Base-by-base conservation (phyloP, 2,113 vertebrate genomes). In the Caranx melampygus region DNA sequence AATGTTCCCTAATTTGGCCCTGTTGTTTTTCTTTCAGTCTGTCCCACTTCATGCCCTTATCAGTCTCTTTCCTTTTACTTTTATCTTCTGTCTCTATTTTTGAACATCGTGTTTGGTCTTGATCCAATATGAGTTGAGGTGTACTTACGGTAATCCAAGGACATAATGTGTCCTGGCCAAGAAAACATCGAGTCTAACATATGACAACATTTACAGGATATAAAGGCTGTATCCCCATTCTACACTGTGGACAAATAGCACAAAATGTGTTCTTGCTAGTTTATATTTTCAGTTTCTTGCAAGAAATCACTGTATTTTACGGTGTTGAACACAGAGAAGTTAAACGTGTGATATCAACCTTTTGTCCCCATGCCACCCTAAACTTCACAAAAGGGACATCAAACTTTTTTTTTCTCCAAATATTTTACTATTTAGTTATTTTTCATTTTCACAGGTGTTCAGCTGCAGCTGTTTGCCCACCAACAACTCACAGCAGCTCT, bases 1-100 rank as follows among this genome's bases (percentile, higher is more conserved):
- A 60, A 82, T 78, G 42, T 70, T 44, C 55, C 62, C 44, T 73
- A 55, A 61, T 67, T 74, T 44, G 44, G 72, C 37, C 12, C 3
- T 33, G 8, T 59, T 52, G 51, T 16, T 20, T 7, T 37, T 21
- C 14, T 34, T 44, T 45, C 42, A 31, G 15, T 33, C 10, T 34
- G 20, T 15, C 15, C 33, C 14, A 51, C 35, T 54, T 64, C 3
- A 37, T 64, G 64, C 44, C 0, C 31, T 61, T 72, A 18, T 34
- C 35, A 35, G 13, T 5, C 26, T 37, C 44, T 63, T 6, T 71
- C 37, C 9, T 13, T 35, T 31, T 61, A 12, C 0, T 0, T 78
- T n/a, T 26, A 26, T 26, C 26, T 44, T 74, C 16, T 58, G 57
- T 51, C n/a, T 16, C 4, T 35, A 40, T 47, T 4, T 9, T 26